Conservation (phyloP, 2,888 invertebrate species). For the Entomobrya proxima region DNA sequence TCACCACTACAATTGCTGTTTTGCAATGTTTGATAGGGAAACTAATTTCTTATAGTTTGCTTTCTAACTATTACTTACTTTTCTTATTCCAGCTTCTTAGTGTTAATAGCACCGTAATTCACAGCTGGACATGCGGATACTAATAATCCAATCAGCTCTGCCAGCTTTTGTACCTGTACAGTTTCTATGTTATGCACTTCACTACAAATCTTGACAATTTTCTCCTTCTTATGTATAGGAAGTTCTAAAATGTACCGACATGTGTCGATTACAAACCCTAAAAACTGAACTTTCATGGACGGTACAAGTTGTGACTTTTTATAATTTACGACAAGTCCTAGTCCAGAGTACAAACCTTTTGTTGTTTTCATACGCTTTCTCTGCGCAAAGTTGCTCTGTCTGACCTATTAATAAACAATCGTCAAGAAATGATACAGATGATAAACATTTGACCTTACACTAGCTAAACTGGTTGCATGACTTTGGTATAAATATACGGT, state of each 20-base stretch:
- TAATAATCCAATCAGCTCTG: neutral
- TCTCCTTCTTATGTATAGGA: neutral
- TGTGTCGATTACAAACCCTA: conserved; percentile 19
- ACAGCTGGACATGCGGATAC: neutral
- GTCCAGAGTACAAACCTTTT: neutral
- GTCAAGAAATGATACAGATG: conserved; percentile 45
- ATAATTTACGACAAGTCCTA: neutral
- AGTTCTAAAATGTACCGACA: neutral
- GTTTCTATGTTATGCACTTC: neutral
- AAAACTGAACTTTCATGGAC: neutral
- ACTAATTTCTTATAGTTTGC: neutral
- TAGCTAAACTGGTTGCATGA: conserved; percentile 35
- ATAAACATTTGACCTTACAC: conserved; percentile 19
- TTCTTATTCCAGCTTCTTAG: conserved; percentile 2
- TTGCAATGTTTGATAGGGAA: neutral
- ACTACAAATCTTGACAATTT: neutral
- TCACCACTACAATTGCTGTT: conserved; percentile 4
- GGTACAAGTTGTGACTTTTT: neutral
- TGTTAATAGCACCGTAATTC: neutral
- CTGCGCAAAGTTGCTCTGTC: neutral
- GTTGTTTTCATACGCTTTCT: neutral
- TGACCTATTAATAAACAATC: conserved; percentile 38
- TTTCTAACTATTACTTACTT: neutral
- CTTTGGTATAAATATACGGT: conserved; percentile 60
- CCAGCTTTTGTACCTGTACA: neutral